Conservation (phyloP, 2,888 invertebrate genomes). For the Pachymerium ferrugineum region DNA sequence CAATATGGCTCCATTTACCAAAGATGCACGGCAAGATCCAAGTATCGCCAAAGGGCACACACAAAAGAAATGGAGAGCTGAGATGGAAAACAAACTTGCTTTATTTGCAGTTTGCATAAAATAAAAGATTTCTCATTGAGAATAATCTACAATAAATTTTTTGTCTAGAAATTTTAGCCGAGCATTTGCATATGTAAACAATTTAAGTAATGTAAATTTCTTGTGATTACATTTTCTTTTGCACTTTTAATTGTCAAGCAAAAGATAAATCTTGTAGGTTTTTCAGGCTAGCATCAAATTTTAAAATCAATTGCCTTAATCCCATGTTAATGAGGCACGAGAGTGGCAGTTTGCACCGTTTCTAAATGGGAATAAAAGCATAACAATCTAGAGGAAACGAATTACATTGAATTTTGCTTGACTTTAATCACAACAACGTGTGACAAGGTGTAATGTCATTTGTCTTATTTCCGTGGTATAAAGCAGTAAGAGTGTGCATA, state of each 20-base stretch:
- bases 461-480: not conserved
- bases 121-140: too few relatives aligned
- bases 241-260: too few relatives aligned
- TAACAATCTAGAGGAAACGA: not conserved
- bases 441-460: not conserved
- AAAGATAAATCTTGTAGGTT: not conserved
- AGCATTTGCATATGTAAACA: too few relatives aligned
- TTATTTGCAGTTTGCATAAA: not conserved
- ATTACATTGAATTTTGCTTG: not conserved
- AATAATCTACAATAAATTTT: too few relatives aligned
- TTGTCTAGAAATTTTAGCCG: too few relatives aligned
- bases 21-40: not conserved
- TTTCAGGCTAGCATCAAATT: not conserved
- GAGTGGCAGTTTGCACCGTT: conserved; percentile 4
- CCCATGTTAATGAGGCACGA: not conserved
- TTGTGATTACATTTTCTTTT: too few relatives aligned
- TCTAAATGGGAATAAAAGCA: not conserved
- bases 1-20: not conserved
- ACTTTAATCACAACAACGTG: not conserved
- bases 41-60: not conserved
- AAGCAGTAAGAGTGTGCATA: not conserved
- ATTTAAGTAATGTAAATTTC: too few relatives aligned
- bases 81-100: not conserved
- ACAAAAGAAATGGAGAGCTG: not conserved
- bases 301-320: conserved; percentile 8